These are phyloP conservation scores for Campoletis raptor DNA, from an alignment of 2,888 invertebrate species.

Conservation along the genomic window DNA sequence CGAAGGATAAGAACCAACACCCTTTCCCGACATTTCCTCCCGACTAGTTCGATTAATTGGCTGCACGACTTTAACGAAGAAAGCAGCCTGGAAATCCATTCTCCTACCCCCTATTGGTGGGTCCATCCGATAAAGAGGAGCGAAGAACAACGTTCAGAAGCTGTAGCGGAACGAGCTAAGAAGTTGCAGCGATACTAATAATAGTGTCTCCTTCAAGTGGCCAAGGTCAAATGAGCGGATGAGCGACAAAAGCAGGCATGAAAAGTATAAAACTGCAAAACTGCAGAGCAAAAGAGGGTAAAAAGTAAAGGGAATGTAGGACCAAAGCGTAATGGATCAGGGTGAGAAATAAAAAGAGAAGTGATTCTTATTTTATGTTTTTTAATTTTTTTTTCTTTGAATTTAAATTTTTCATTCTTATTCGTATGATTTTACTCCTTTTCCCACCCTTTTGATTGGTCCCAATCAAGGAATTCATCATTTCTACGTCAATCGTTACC, in stretches of 20 bases:
- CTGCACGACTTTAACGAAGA: conserved; percentile 25
- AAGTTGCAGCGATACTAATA: conserved; percentile 29
- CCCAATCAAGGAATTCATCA: too few relatives aligned
- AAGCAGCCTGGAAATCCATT: conserved; percentile 28
- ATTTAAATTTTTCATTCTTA: too few relatives aligned
- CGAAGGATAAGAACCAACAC: conserved; percentile 15
- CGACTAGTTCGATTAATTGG: conserved; percentile 65
- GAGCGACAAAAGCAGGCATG: not conserved
- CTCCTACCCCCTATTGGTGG: conserved; percentile 6
- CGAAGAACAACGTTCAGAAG: conserved; percentile 31
- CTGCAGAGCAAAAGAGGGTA: not conserved
- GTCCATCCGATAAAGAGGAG: conserved; percentile 48
- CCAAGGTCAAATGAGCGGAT: conserved; percentile 41
- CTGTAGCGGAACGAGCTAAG: conserved; percentile 17
- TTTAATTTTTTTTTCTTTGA: too few relatives aligned
- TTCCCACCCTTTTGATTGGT: too few relatives aligned
- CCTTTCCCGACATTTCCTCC: conserved; percentile 61
- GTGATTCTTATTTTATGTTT: too few relatives aligned
- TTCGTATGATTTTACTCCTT: too few relatives aligned
- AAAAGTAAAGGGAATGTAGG: conserved; percentile 11
- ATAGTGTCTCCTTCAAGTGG: conserved; percentile 31
- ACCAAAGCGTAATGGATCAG: conserved; percentile 17
- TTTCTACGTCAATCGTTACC: not conserved
- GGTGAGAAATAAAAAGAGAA: not conserved
- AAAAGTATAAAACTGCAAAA: conserved; percentile 7